Conservation (phyloP, 2,113 vertebrate genomes). For the Megaleporinus macrocephalus region DNA sequence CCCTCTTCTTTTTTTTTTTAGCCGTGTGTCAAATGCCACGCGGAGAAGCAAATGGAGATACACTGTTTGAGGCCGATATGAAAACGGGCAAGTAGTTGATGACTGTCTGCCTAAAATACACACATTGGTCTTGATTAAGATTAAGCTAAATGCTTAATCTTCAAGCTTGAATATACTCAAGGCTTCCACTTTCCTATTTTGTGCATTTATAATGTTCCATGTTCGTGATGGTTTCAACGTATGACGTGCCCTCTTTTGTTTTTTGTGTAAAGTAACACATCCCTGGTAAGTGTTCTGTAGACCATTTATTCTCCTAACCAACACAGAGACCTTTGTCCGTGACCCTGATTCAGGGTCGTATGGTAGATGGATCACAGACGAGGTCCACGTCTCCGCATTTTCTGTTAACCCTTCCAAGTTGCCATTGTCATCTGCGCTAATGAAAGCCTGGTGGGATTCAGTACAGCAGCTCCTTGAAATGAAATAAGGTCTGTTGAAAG, state of each 20-base stretch:
- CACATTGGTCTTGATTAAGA: neutral
- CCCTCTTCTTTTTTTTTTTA: neutral
- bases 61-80: neutral
- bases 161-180: neutral
- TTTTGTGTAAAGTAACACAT: neutral
- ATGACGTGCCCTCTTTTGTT: neutral
- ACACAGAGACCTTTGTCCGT: no score
- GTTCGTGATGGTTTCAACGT: neutral
- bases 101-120: neutral
- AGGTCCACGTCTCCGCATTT: neutral
- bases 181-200: neutral
- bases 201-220: neutral
- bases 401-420: neutral
- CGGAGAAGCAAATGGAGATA: neutral
- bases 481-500: no score
- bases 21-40: neutral
- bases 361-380: no score
- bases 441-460: neutral
- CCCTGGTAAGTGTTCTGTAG: no score
- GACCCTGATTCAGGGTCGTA: neutral
- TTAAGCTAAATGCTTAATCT: no score
- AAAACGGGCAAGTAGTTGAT: neutral
- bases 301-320: no score
- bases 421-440: neutral
- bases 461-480: neutral